phyloP scores from a whole-genome alignment of 2,888 invertebrate species.

The Camptogramma bilineatum region DNA sequence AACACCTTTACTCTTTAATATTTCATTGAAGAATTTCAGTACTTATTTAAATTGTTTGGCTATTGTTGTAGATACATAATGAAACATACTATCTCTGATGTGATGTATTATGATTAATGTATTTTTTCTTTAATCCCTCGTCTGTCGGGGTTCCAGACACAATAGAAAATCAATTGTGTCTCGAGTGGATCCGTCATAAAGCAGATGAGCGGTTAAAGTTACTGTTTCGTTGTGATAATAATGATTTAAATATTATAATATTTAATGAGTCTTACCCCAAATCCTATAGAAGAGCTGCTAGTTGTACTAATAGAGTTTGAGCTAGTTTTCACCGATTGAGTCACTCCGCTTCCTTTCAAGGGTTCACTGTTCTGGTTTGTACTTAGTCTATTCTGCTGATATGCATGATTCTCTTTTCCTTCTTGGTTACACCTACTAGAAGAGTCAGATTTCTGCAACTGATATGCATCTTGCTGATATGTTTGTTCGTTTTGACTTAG shows the following conservation, averaged over 20 bases:
- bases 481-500: conserved; percentile 85
- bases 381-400: conserved; percentile 80
- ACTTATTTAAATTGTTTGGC: too few relatives aligned
- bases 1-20: too few relatives aligned
- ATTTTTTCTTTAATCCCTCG: too few relatives aligned
- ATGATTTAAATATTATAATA: neutral
- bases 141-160: too few relatives aligned
- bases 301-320: conserved; percentile 76
- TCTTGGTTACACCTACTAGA: conserved; percentile 82
- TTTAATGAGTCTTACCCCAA: conserved; percentile 69
- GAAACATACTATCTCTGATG: too few relatives aligned
- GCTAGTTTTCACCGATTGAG: conserved; percentile 69
- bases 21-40: too few relatives aligned
- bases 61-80: too few relatives aligned
- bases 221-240: neutral
- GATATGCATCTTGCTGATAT: conserved; percentile 84
- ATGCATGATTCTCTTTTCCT: conserved; percentile 85
- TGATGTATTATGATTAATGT: too few relatives aligned
- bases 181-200: too few relatives aligned
- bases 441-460: conserved; percentile 83
- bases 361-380: conserved; percentile 74
- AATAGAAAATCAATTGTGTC: too few relatives aligned
- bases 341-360: conserved; percentile 65
- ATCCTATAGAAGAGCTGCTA: conserved; percentile 77
- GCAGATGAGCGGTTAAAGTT: too few relatives aligned